Evolutionary conservation across 2,888 invertebrate genomes (phyloP).

Genomic region (Cephus nigrinus): DNA sequence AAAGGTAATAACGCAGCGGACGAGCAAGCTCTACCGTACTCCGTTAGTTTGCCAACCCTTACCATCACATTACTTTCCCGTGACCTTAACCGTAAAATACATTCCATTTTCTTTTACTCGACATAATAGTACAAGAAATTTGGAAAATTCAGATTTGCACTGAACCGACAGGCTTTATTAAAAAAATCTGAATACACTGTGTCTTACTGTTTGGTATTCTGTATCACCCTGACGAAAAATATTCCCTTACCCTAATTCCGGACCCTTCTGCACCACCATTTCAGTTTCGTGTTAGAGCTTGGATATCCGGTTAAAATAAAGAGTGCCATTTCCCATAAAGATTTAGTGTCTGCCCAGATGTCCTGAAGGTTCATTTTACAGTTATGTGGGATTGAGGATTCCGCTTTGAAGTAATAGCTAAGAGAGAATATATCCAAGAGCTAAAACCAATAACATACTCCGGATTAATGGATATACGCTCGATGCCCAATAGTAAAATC

Average conservation of each 20-base stretch:
- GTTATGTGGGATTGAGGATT: background rate
- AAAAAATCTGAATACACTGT: background rate
- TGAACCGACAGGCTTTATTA: background rate
- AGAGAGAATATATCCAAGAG: background rate
- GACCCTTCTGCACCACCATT: background rate
- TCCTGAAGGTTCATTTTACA: background rate
- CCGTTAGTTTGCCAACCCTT: constrained; percentile 4
- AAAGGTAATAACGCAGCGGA: constrained; percentile 19
- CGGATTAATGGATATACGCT: background rate
- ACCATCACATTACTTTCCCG: background rate
- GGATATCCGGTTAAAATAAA: background rate
- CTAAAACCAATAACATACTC: background rate
- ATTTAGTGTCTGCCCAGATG: background rate
- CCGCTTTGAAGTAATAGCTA: background rate
- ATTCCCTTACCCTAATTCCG: background rate
- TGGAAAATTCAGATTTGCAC: background rate
- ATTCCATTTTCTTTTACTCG: background rate
- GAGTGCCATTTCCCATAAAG: background rate
- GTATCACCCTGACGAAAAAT: background rate
- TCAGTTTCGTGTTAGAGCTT: background rate
- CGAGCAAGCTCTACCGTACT: constrained; percentile 10
- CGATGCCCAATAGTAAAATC: background rate
- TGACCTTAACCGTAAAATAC: background rate
- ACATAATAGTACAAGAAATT: background rate
- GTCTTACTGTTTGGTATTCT: background rate